Evolutionary conservation across 1,140 invertebrate species (phyloP), one percentile per base, ranked within the genome.

Genomic region (Batillaria attramentaria): DNA sequence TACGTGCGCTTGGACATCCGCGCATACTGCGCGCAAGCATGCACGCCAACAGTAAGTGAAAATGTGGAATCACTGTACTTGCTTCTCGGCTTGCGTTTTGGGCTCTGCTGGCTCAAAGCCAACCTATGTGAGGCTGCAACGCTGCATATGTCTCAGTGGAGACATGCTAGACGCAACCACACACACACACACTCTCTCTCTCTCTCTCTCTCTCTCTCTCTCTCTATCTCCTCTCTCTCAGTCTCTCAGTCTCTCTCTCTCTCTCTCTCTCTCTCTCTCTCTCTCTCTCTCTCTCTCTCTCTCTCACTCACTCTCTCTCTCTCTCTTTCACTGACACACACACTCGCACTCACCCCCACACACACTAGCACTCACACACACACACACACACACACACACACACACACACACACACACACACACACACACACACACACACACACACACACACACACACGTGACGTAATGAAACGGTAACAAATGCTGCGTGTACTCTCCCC

Each of bases 331-430:
- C 66, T 31, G 37, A 31, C 3, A 10, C 62, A 66, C 62, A 69
- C 66, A 69, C 62, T 8, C 62, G 39, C 28, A 24, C 62, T 37
- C 62, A 66, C 28, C 33, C 24, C 16, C 62, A 35, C 62, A 66
- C 31, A 66, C 31, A 66, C 57, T n/a, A 20, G 31, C 31, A 60
- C 57, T n/a, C 57, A 60, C 57, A 6, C 57, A 60, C 57, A 60
- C 57, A 60, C 8, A 60, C 57, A 60, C 57, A 6, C 57, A 60
- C 57, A 60, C 57, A 6, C 57, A 24, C 57, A 60, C 57, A 10
- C 57, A 60, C 57, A 60, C 57, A 60, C 57, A 60, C 57, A 60
- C 57, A 10, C 57, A 60, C 57, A 60, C 57, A n/a, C 8, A 10
- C 57, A 60, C 57, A 60, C 8, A 60, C 57, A 10, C 57, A 4